Conservation (phyloP, 2,797 vertebrate species). For the Sebastes umbrosus region DNA sequence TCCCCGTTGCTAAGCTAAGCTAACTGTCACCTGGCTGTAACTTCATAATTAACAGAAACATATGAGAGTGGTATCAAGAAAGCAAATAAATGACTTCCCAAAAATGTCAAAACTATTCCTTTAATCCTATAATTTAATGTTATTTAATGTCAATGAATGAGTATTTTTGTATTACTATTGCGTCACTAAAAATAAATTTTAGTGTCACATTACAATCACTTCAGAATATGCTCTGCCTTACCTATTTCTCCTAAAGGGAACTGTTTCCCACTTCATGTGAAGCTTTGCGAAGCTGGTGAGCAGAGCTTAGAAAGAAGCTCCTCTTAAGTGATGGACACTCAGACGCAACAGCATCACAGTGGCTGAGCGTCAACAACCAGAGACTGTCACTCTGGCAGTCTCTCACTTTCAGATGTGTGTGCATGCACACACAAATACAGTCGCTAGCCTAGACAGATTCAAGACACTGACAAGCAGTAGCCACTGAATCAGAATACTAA, state of each 20-base stretch:
- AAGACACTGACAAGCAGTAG: conserved; percentile 73
- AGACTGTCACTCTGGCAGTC: conserved; percentile 69
- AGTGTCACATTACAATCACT: background rate
- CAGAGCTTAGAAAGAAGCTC: conserved; percentile 43
- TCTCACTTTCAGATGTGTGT: conserved; percentile 56
- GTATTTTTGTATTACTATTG: background rate
- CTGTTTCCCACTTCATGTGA: conserved; percentile 20
- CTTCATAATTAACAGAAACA: background rate
- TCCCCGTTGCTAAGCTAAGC: too few relatives aligned
- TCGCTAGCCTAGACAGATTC: conserved; percentile 65
- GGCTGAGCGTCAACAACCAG: conserved; percentile 66
- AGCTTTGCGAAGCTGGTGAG: conserved; percentile 36
- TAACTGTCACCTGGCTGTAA: background rate
- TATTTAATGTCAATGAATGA: background rate
- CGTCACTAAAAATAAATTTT: background rate
- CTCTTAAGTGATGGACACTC: conserved; percentile 67
- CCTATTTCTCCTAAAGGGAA: background rate
- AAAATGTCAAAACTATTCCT: background rate
- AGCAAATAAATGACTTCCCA: background rate
- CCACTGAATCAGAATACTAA: conserved; percentile 80
- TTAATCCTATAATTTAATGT: background rate
- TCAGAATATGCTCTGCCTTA: background rate
- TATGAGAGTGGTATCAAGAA: background rate
- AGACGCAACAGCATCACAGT: conserved; percentile 58
- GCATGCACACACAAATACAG: conserved; percentile 49